Evolutionary conservation across 2,888 invertebrate species (phyloP).

Genomic region (Luperina nickerlii): DNA sequence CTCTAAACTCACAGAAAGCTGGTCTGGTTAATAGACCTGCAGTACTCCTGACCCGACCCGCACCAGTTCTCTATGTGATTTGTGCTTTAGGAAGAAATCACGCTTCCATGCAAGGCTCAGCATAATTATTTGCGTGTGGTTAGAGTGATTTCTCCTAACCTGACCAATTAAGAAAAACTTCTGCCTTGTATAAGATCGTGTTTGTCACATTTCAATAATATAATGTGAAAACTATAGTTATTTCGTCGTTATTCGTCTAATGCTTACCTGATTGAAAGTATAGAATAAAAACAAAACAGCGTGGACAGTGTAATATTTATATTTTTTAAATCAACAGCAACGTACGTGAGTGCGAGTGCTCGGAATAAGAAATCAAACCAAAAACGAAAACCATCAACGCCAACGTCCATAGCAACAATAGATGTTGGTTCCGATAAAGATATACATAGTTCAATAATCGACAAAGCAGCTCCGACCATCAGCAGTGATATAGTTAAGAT

Average conservation of each 20-base stretch:
- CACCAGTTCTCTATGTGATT: too few relatives aligned
- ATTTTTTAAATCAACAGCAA: not conserved
- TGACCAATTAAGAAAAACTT: not conserved
- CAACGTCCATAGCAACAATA: not conserved
- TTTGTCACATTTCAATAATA: not conserved
- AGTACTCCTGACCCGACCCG: too few relatives aligned
- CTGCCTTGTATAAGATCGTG: not conserved
- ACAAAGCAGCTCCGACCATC: accelerated
- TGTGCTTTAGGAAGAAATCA: too few relatives aligned
- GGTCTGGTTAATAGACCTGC: too few relatives aligned
- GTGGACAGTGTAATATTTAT: not conserved
- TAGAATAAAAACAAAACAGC: not conserved
- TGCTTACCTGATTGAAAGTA: not conserved
- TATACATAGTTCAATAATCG: not conserved
- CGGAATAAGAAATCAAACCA: not conserved
- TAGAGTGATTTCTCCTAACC: too few relatives aligned
- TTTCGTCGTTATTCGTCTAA: not conserved
- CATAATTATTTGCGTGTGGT: too few relatives aligned
- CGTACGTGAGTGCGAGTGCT: not conserved
- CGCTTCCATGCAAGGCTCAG: too few relatives aligned
- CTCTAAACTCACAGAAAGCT: not conserved
- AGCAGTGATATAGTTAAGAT: constrained; percentile 39
- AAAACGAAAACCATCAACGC: not conserved
- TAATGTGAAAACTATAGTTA: not conserved
- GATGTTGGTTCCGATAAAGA: not conserved